A percentile compares a stretch with the other conserved stretches of the same genome.
Conservation (phyloP, 2,797 vertebrate species). For the Cheracebus regulus region DNA sequence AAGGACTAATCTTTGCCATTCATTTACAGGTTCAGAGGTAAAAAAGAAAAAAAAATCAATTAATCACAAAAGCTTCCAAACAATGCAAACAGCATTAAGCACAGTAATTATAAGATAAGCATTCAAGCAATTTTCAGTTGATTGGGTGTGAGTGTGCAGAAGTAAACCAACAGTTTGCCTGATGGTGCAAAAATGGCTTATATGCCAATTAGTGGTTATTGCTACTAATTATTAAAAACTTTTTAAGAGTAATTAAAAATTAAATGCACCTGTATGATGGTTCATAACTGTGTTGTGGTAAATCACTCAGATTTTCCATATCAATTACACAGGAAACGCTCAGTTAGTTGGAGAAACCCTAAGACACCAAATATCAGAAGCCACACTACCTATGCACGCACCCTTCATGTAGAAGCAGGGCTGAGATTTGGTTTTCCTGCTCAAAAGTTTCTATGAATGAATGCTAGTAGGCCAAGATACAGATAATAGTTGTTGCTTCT, state of each 20-base stretch:
- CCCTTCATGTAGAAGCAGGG: neutral
- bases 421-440: neutral
- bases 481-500: neutral
- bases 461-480: neutral
- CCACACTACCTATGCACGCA: neutral
- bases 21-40: conserved; percentile 54
- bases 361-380: neutral
- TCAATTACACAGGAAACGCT: conserved; percentile 63
- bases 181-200: conserved; percentile 75
- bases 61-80: conserved; percentile 80
- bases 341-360: neutral
- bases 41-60: conserved; percentile 61
- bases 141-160: conserved; percentile 75
- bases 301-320: conserved; percentile 72
- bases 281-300: conserved; percentile 58
- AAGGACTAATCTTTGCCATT: conserved; percentile 53
- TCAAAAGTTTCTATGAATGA: neutral
- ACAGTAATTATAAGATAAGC: conserved; percentile 81
- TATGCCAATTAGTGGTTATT: conserved; percentile 78
- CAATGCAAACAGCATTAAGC: conserved; percentile 80
- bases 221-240: conserved; percentile 81
- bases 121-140: conserved; percentile 78
- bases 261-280: conserved; percentile 70
- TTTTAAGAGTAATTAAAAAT: conserved; percentile 79
- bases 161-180: conserved; percentile 76